These are phyloP conservation scores for Drosophila lowei DNA, from an alignment of 1,140 invertebrate genomes.

Conservation along the genomic window DNA sequence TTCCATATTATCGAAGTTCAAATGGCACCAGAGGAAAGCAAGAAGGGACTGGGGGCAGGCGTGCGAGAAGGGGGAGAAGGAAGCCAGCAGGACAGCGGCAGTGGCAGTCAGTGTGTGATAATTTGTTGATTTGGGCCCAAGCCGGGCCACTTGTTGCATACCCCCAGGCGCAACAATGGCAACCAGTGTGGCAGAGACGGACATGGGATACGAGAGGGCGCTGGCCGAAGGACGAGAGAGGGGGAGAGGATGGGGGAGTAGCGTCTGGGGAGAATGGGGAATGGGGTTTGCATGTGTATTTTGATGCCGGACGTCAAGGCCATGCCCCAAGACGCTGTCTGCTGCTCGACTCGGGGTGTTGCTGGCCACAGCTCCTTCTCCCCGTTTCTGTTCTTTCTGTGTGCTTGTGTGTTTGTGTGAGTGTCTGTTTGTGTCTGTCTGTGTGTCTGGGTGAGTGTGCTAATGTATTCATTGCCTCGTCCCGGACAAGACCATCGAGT, in stretches of 20 bases:
- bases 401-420: constrained; percentile 6
- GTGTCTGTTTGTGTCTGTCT: constrained; percentile 10
- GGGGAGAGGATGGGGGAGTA: background rate
- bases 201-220: too few relatives aligned
- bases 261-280: constrained; percentile 10
- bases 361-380: background rate
- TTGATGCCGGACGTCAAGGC: constrained; percentile 60
- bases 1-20: constrained; percentile 78
- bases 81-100: constrained; percentile 3
- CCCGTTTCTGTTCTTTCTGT: constrained; percentile 1
- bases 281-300: constrained; percentile 45
- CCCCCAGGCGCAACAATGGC: constrained; percentile 39
- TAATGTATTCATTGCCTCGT: constrained; percentile 76
- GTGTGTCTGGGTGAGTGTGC: constrained; percentile 64
- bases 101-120: constrained; percentile 56
- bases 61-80: background rate
- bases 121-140: constrained; percentile 67
- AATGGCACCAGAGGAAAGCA: constrained; percentile 34
- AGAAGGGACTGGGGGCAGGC: background rate
- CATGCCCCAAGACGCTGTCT: constrained; percentile 39
- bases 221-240: too few relatives aligned
- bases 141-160: constrained; percentile 66
- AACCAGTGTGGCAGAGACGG: background rate
- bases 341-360: constrained; percentile 9
- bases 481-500: constrained; percentile 9